Evolutionary conservation across 1,140 invertebrate species (phyloP), one percentile per base, ranked within the genome.

Genomic region (Drosophila obscura): DNA sequence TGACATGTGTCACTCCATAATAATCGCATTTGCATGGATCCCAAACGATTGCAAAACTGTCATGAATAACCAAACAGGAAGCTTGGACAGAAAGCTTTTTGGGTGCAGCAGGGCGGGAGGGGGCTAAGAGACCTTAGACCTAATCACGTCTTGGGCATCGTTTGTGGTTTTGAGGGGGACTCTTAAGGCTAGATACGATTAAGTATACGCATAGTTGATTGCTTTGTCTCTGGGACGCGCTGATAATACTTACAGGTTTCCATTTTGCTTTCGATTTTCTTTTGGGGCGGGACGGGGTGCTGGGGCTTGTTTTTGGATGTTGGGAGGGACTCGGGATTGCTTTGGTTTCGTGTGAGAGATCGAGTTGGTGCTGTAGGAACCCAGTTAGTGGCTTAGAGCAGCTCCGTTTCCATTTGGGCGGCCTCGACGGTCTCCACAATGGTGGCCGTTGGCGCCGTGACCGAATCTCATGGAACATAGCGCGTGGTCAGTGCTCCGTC

Each of bases 401-500:
- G 65, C 60, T 90, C 84, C 68, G 84, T 89, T 73, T 89, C 84
- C 85, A 89, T 89, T 59, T 89, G 81, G 46, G 77, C 80, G 80
- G 84, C 80, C 72, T 89, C 84, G 63, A 90, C 57, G 43, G 73
- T 84, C 80, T 90, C 84, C 58, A 88, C 83, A 59, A 88, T 83
- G 52, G 83, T 88, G 49, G 83, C 74, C 55, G 83, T 88, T 68
- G 89, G 74, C 90, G 77, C 90, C 57, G 89, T 82, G 26, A 91
- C 76, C 77, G 90, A 89, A 90, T 91, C 89, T 91, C 90, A 91
- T 85, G 89, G 90, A 83, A 91, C 80, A 49, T 91, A 91, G 15
- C 83, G 60, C n/a, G 68, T 85, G 46, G 90, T 91, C 41, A 91
- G 50, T 19, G 84, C 85, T 6, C 89, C 84, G 62, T 91, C 84